Percentiles rank a stretch among this genome's conserved stretches.
Evolutionary conservation across 2,888 invertebrate genomes (phyloP).

Genomic region (Volucella bombylans): DNA sequence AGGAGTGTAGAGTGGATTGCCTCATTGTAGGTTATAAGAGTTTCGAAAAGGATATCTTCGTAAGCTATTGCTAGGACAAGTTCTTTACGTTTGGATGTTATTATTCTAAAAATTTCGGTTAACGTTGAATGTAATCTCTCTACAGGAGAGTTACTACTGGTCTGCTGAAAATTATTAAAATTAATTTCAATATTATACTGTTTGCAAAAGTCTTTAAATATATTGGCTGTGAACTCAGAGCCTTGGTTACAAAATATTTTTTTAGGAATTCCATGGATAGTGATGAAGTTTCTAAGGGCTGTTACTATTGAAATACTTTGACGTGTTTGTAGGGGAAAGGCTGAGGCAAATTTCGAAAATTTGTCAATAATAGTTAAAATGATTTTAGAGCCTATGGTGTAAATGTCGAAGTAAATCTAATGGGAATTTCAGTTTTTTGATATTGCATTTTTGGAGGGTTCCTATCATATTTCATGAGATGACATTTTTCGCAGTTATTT

Average conservation of each 20-base stretch:
- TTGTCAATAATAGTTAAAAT: background rate
- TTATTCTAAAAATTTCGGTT: background rate
- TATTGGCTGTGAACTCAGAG: background rate
- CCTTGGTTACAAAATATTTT: conserved; percentile 1
- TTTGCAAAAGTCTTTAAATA: background rate
- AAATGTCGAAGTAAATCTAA: background rate
- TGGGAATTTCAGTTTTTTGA: conserved; percentile 1
- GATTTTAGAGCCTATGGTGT: background rate
- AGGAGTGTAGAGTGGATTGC: too few relatives aligned
- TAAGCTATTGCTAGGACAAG: background rate
- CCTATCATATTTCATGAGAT: conserved; percentile 1
- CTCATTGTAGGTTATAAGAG: too few relatives aligned
- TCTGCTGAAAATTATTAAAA: background rate
- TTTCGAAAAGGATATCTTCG: background rate
- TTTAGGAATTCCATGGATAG: background rate
- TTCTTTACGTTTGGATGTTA: background rate
- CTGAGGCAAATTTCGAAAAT: conserved; percentile 14
- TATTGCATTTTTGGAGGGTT: background rate
- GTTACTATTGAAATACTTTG: background rate
- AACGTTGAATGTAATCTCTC: too few relatives aligned
- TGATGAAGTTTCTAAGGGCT: background rate
- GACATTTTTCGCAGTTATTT: background rate
- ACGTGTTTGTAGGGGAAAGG: background rate
- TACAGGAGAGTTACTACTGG: background rate
- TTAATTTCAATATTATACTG: background rate